A percentile compares a stretch with the other conserved stretches of the same genome.
These are phyloP conservation scores for Anthoptus insignis DNA, from an alignment of 2,888 invertebrate genomes.

Conservation along the genomic window DNA sequence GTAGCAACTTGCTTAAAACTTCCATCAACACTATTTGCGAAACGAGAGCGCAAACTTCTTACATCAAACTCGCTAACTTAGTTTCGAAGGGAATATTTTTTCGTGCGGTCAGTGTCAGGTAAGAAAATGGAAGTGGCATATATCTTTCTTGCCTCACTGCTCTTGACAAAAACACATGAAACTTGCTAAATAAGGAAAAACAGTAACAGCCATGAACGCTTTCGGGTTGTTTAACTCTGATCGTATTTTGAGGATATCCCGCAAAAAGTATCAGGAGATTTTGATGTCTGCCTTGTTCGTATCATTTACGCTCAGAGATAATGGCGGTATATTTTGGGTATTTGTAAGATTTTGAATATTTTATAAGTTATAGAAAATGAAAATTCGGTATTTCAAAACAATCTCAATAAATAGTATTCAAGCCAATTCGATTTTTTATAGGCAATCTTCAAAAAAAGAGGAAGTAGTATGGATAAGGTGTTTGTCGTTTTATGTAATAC, in stretches of 20 bases:
- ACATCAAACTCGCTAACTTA: constrained; percentile 46
- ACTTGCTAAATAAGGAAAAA: constrained; percentile 42
- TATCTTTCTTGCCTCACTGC: constrained; percentile 50
- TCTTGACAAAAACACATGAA: constrained; percentile 45
- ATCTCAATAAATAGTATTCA: no score
- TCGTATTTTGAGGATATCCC: constrained; percentile 5
- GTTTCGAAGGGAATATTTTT: constrained; percentile 42
- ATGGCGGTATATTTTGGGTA: no score
- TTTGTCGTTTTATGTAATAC: no score
- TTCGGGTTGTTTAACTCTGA: constrained; percentile 20
- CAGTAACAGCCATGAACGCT: constrained; percentile 26
- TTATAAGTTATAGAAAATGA: no score
- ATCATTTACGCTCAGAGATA: not conserved
- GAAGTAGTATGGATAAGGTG: no score
- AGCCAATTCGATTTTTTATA: no score
- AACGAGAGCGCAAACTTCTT: constrained; percentile 43
- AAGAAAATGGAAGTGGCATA: constrained; percentile 48
- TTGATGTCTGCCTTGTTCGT: not conserved
- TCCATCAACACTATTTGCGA: constrained; percentile 41
- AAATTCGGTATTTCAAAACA: no score
- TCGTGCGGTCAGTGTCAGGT: constrained; percentile 51
- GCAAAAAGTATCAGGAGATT: not conserved
- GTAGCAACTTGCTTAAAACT: constrained; percentile 45
- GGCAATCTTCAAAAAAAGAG: no score
- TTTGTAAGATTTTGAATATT: no score